Conservation (phyloP, 2,113 vertebrate genomes). For the Spermophilus dauricus region DNA sequence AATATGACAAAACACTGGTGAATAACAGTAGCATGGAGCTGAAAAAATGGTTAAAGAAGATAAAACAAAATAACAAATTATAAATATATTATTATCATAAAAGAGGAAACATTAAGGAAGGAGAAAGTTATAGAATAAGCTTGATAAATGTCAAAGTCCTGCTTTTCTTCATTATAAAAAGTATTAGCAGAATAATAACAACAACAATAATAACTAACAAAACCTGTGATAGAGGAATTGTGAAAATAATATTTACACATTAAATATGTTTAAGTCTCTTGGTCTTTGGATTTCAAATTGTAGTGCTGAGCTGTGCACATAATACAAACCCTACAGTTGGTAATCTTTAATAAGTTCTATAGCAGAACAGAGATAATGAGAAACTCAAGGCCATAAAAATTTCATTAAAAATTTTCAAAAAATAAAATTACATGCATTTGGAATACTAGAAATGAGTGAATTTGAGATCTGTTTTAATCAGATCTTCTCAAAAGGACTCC, state of each 20-base stretch:
- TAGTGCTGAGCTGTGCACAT: neutral
- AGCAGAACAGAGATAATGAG: neutral
- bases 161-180: slow-evolving; percentile 16
- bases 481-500: neutral
- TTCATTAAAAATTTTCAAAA: neutral
- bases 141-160: neutral
- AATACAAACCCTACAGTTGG: neutral
- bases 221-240: neutral
- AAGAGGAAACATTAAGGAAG: neutral
- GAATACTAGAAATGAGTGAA: neutral
- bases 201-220: neutral
- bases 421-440: neutral
- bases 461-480: neutral
- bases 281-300: neutral
- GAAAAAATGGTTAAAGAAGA: neutral
- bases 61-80: neutral
- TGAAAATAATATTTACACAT: neutral
- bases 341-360: neutral
- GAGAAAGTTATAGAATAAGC: neutral
- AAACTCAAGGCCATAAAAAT: neutral
- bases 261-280: neutral
- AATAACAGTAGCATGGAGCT: neutral
- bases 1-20: neutral
- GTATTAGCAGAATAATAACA: neutral
- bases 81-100: neutral